phyloP scores from a whole-genome alignment of 2,888 invertebrate genomes.

The Noctua janthe region DNA sequence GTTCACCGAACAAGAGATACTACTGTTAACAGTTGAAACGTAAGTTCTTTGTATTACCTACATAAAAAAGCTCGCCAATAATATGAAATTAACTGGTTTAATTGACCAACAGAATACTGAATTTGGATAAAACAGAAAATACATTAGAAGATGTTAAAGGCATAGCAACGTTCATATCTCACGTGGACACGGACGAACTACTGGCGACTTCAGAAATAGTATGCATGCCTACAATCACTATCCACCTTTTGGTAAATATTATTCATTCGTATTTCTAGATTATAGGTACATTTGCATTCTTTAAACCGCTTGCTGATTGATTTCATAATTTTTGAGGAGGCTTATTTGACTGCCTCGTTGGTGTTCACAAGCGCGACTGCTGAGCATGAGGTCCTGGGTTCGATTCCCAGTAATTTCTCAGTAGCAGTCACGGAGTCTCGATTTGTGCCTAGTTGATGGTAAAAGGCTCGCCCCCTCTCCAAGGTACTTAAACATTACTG shows the following conservation, averaged over 20 bases:
- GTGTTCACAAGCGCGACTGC: too few species aligned
- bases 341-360: too few species aligned
- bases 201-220: slow-evolving; percentile 76
- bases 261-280: neutral
- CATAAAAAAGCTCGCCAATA: neutral
- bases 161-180: slow-evolving; percentile 71
- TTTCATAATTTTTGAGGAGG: neutral
- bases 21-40: slow-evolving; percentile 41
- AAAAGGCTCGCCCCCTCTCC: too few species aligned
- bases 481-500: too few species aligned
- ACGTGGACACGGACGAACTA: slow-evolving; percentile 78
- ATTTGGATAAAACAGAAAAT: slow-evolving; percentile 33
- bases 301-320: neutral
- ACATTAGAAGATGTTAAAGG: slow-evolving; percentile 61
- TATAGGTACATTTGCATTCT: neutral
- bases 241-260: slow-evolving; percentile 32
- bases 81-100: neutral
- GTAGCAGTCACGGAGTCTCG: too few species aligned
- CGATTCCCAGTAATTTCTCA: too few species aligned
- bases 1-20: slow-evolving; percentile 42
- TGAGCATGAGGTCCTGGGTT: too few species aligned
- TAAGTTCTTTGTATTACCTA: slow-evolving; percentile 18
- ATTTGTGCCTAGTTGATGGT: too few species aligned
- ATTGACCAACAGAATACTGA: slow-evolving; percentile 26
- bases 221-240: slow-evolving; percentile 70